These are phyloP conservation scores for Pelochelys cantorii DNA, from an alignment of 2,797 vertebrate genomes.

Conservation along the genomic window DNA sequence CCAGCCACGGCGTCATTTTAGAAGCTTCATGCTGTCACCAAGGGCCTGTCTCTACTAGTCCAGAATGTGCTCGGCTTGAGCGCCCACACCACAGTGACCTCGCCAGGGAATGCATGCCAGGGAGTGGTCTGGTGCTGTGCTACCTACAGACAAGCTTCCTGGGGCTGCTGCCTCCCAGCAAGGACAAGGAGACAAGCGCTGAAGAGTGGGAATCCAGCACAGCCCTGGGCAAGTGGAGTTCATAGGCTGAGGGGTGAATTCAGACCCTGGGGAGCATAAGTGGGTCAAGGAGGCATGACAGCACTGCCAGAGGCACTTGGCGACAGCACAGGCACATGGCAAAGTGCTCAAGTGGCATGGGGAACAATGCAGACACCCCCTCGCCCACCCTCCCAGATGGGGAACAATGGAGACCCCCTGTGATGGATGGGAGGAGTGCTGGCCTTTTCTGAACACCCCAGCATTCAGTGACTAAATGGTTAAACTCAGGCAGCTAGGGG, in stretches of 20 bases:
- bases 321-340: background rate
- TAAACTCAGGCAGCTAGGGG: too few relatives aligned
- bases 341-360: background rate
- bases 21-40: background rate
- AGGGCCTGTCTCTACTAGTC: background rate
- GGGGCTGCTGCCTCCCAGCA: background rate
- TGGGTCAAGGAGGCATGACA: background rate
- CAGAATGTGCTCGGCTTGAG: background rate
- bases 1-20: background rate
- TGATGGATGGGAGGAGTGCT: too few relatives aligned
- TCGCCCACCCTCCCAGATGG: too few relatives aligned
- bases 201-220: background rate
- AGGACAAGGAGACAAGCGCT: background rate
- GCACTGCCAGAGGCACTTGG: background rate
- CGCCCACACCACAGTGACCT: background rate
- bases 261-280: background rate
- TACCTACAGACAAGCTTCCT: background rate
- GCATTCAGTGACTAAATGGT: too few relatives aligned
- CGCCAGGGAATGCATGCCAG: background rate
- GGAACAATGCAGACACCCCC: background rate
- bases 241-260: background rate
- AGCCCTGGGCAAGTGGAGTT: background rate
- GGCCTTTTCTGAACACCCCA: too few relatives aligned
- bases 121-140: background rate
- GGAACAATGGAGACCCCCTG: too few relatives aligned